Evolutionary conservation across 2,888 invertebrate genomes (phyloP).

Genomic region (Agriotes lineatus): DNA sequence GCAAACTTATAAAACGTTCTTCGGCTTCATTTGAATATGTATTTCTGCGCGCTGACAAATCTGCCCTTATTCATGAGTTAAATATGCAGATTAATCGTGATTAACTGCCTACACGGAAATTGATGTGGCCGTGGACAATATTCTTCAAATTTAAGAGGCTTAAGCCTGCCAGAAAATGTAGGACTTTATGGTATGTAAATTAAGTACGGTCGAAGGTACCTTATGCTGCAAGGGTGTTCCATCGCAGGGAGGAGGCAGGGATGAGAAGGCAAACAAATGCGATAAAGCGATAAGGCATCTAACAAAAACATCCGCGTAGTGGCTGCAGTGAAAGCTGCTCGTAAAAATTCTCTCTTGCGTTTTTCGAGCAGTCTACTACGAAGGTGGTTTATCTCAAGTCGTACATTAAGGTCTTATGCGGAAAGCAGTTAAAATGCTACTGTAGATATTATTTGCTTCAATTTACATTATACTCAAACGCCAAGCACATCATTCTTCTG

Average conservation of each 20-base stretch:
- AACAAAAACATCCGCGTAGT: conserved; percentile 6
- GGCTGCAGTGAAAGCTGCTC: no score
- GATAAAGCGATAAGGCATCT: not conserved
- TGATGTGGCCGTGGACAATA: conserved; percentile 23
- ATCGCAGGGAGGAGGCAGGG: not conserved
- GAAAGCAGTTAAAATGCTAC: no score
- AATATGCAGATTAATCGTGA: conserved; percentile 46
- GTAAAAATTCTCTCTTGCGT: no score
- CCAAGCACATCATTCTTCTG: no score
- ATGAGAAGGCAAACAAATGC: not conserved
- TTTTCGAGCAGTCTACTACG: no score
- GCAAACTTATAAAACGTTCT: not conserved
- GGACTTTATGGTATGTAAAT: conserved; percentile 25
- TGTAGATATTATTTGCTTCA: no score
- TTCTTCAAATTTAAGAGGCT: conserved; percentile 29
- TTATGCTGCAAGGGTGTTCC: conserved; percentile 19
- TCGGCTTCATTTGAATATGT: conserved; percentile 10
- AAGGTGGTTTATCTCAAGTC: no score
- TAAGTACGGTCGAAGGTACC: conserved; percentile 29
- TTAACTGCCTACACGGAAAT: conserved; percentile 23
- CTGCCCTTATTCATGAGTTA: conserved; percentile 38
- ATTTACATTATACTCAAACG: no score
- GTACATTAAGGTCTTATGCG: no score
- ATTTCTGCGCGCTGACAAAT: conserved; percentile 39
- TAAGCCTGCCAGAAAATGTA: conserved; percentile 25